Conservation (phyloP, 2,797 vertebrate genomes). For the Chiloscyllium punctatum region DNA sequence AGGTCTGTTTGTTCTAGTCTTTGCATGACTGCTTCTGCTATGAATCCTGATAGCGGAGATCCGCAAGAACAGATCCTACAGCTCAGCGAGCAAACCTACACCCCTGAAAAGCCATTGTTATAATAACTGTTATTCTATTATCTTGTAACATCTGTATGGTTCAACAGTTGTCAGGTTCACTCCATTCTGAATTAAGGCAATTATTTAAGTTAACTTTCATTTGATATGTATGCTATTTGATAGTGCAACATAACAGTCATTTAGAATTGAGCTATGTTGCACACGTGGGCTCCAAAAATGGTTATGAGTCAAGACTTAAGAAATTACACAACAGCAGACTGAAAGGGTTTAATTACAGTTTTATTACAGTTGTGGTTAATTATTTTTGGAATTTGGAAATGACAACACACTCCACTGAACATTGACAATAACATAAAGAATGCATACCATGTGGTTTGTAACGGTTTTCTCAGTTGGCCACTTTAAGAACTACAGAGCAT, state of each 20-base stretch:
- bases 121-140: neutral
- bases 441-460: neutral
- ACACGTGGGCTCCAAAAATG: neutral
- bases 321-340: neutral
- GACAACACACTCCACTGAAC: neutral
- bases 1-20: too few species aligned
- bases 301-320: neutral
- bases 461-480: neutral
- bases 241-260: too few species aligned
- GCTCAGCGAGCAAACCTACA: too few species aligned
- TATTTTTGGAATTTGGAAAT: neutral
- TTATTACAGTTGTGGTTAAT: constrained; percentile 18
- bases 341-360: neutral
- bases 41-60: too few species aligned
- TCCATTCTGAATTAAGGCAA: neutral
- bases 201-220: neutral
- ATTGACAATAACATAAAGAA: constrained; percentile 5
- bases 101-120: neutral
- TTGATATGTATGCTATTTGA: neutral
- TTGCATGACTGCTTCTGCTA: too few species aligned
- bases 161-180: neutral
- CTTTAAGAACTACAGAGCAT: neutral
- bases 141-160: neutral
- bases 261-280: too few species aligned
- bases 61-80: too few species aligned